Percentiles rank a stretch among this genome's conserved stretches.
These are phyloP conservation scores for Orthosia gothica DNA, from an alignment of 2,888 invertebrate species.

Conservation along the genomic window DNA sequence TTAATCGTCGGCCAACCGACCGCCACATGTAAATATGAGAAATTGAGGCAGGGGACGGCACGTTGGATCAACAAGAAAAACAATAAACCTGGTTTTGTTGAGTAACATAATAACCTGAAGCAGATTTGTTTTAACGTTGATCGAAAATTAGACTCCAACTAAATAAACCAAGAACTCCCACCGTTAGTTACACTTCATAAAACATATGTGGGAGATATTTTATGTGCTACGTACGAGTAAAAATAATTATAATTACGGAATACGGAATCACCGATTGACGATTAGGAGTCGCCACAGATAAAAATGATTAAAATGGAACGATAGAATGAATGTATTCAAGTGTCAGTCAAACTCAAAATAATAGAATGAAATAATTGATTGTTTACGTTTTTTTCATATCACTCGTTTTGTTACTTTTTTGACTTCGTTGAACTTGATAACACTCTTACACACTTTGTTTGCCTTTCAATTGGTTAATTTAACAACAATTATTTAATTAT, in stretches of 20 bases:
- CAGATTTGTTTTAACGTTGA: constrained; percentile 75
- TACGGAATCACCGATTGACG: constrained; percentile 47
- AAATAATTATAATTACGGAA: constrained; percentile 54
- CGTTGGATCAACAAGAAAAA: constrained; percentile 90
- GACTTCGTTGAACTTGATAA: constrained; percentile 12
- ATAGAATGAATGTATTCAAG: constrained; percentile 38
- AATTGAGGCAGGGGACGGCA: constrained; percentile 79
- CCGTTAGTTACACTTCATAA: constrained; percentile 35
- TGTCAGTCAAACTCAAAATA: constrained; percentile 43
- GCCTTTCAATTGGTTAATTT: constrained; percentile 1
- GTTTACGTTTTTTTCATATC: constrained; percentile 55
- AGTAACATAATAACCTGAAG: constrained; percentile 91
- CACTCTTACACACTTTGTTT: constrained; percentile 21
- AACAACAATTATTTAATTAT: neutral
- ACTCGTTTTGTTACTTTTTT: constrained; percentile 16
- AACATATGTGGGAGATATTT: constrained; percentile 52
- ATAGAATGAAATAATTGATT: constrained; percentile 36
- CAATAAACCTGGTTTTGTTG: constrained; percentile 92
- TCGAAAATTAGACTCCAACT: constrained; percentile 55
- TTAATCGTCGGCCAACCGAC: constrained; percentile 43
- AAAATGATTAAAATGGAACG: constrained; percentile 28
- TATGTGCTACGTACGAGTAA: constrained; percentile 44
- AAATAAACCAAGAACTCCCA: constrained; percentile 53
- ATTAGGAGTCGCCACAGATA: constrained; percentile 51
- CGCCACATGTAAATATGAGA: constrained; percentile 63